Evolutionary conservation across 2,888 invertebrate genomes (phyloP).

Genomic region (Spodoptera littoralis): DNA sequence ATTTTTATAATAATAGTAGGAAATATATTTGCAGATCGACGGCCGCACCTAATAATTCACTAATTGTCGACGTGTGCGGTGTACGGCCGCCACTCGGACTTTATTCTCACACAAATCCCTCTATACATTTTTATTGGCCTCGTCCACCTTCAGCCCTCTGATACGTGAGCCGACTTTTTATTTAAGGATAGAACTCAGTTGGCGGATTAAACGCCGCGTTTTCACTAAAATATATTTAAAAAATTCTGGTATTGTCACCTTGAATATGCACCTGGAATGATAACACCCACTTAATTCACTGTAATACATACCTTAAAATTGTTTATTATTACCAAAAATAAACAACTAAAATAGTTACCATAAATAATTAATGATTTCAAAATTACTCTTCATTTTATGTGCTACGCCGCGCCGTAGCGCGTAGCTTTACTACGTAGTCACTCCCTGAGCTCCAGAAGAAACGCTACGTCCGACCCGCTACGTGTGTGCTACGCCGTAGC

Average conservation of each 20-base stretch:
- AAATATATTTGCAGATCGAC: background rate
- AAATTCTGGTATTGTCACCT: no score
- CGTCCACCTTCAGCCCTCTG: slow-evolving; percentile 79
- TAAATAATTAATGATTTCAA: background rate
- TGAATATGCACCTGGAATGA: no score
- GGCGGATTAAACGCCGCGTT: slow-evolving; percentile 14
- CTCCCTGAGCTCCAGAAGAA: slow-evolving; percentile 10
- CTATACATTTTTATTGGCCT: slow-evolving; percentile 88
- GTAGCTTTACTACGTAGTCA: slow-evolving; percentile 5
- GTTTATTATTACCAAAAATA: no score
- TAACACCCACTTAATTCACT: no score
- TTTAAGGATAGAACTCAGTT: slow-evolving; percentile 34
- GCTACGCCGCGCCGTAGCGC: slow-evolving; percentile 28
- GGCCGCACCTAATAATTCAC: slow-evolving; percentile 69
- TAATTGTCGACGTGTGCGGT: slow-evolving; percentile 77
- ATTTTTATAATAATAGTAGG: background rate
- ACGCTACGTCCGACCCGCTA: slow-evolving; percentile 23
- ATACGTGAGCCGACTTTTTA: slow-evolving; percentile 76
- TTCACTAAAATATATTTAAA: background rate
- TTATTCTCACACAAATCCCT: slow-evolving; percentile 83
- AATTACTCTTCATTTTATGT: background rate
- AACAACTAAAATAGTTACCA: no score
- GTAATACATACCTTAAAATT: no score
- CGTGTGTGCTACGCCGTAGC: slow-evolving; percentile 43
- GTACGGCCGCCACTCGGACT: slow-evolving; percentile 64